These are phyloP conservation scores for Zonotrichia leucophrys DNA, from an alignment of 2,113 vertebrate species.

Conservation along the genomic window DNA sequence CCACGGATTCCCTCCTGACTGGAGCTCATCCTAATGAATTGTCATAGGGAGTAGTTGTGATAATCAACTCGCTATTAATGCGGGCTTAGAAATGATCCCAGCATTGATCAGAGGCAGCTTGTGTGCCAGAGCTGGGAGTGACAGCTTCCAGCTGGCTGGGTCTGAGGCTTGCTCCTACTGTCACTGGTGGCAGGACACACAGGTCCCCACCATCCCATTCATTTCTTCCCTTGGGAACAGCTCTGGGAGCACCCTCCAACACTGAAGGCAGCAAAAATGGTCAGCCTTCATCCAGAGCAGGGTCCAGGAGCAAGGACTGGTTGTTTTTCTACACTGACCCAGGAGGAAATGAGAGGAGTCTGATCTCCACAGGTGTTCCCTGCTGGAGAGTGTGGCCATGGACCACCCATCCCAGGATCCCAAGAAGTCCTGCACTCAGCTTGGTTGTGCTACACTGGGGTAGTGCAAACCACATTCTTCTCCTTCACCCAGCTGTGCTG, in stretches of 20 bases:
- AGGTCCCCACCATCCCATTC: not conserved
- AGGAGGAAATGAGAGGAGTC: not conserved
- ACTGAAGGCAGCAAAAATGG: not conserved
- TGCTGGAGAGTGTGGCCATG: not conserved
- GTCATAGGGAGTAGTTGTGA: not conserved
- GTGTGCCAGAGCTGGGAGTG: not conserved
- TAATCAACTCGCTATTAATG: constrained; percentile 30
- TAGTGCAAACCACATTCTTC: not conserved
- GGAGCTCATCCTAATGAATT: constrained; percentile 46
- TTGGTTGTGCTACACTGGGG: not conserved
- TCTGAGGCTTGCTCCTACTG: not conserved
- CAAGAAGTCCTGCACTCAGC: not conserved
- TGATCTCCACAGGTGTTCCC: not conserved
- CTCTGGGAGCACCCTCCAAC: not conserved
- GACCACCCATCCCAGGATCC: not conserved
- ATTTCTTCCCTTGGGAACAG: not conserved
- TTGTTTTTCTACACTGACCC: accelerated
- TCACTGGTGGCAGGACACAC: not conserved
- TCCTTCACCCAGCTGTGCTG: not conserved
- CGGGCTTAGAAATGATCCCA: not conserved
- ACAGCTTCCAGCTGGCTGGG: constrained; percentile 2
- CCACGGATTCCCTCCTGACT: constrained; percentile 10
- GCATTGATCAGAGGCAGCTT: not conserved
- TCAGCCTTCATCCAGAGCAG: not conserved
- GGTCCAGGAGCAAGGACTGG: not conserved